These are phyloP conservation scores for Troides helena DNA, from an alignment of 2,888 invertebrate genomes.

Conservation along the genomic window DNA sequence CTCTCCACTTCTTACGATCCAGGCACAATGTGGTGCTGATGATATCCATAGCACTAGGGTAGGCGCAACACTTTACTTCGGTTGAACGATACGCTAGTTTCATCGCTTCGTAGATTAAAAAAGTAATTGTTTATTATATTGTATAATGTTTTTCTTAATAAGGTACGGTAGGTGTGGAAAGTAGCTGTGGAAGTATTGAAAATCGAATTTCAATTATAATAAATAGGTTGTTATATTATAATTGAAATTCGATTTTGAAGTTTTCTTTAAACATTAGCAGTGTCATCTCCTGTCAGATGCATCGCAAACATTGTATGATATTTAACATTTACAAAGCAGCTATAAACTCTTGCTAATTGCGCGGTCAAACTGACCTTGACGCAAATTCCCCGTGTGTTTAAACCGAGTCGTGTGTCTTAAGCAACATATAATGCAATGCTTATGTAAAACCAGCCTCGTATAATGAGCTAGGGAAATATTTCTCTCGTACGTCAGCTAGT, in stretches of 20 bases:
- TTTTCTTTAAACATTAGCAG: neutral
- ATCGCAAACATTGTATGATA: neutral
- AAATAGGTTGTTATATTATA: neutral
- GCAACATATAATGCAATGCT: slow-evolving; percentile 21
- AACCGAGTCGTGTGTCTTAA: slow-evolving; percentile 22
- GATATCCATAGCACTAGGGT: no score
- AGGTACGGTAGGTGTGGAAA: no score
- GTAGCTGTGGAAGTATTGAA: neutral
- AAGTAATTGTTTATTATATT: no score
- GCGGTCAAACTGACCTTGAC: slow-evolving; percentile 33
- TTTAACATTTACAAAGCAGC: slow-evolving; percentile 16
- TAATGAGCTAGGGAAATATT: slow-evolving; percentile 9
- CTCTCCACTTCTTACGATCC: no score
- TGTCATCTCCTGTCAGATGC: neutral
- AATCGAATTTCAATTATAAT: no score
- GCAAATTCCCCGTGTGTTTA: slow-evolving; percentile 20
- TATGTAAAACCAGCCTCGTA: slow-evolving; percentile 20
- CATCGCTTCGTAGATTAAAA: no score
- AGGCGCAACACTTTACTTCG: no score
- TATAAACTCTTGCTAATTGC: slow-evolving; percentile 56
- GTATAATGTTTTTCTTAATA: no score
- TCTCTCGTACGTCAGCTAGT: slow-evolving; percentile 4
- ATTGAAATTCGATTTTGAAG: neutral
- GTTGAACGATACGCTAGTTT: no score
- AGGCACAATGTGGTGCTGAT: no score